phyloP scores from a whole-genome alignment of 2,113 vertebrate species.

The Macaca fascicularis region DNA sequence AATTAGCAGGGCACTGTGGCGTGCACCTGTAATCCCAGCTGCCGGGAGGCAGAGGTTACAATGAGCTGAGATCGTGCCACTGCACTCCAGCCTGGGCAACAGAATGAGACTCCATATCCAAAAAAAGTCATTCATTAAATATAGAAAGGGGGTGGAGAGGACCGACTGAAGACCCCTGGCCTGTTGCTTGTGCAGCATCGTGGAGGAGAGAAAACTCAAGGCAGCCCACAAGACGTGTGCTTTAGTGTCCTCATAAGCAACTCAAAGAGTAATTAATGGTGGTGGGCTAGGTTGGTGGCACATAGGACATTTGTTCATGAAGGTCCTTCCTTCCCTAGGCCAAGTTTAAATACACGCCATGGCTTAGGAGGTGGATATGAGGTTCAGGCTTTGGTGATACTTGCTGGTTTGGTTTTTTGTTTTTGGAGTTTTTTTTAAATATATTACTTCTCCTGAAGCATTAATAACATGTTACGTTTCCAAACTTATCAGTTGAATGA shows the following conservation, averaged over 20 bases:
- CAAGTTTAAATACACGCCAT: background rate
- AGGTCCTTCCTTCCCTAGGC: background rate
- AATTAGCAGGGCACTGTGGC: no score
- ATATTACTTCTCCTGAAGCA: slow-evolving; percentile 4
- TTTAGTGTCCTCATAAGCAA: background rate
- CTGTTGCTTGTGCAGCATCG: background rate
- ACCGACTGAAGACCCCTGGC: background rate
- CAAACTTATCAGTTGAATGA: background rate
- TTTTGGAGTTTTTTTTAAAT: background rate
- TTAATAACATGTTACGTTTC: slow-evolving; percentile 64
- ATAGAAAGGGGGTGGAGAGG: background rate
- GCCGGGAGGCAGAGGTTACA: no score
- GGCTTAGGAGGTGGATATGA: background rate
- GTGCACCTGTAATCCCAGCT: no score
- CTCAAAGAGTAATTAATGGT: accelerated
- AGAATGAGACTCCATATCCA: no score
- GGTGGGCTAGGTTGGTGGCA: background rate
- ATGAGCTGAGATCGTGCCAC: no score
- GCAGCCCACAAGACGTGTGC: background rate
- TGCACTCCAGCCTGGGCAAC: no score
- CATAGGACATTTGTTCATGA: background rate
- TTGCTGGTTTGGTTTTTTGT: background rate
- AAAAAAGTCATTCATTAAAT: background rate
- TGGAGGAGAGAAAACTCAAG: background rate
- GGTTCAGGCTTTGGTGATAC: slow-evolving; percentile 55